Evolutionary conservation across 2,797 vertebrate species (phyloP), one percentile per base, ranked within the genome.

Genomic region (Cottoperca gobio): DNA sequence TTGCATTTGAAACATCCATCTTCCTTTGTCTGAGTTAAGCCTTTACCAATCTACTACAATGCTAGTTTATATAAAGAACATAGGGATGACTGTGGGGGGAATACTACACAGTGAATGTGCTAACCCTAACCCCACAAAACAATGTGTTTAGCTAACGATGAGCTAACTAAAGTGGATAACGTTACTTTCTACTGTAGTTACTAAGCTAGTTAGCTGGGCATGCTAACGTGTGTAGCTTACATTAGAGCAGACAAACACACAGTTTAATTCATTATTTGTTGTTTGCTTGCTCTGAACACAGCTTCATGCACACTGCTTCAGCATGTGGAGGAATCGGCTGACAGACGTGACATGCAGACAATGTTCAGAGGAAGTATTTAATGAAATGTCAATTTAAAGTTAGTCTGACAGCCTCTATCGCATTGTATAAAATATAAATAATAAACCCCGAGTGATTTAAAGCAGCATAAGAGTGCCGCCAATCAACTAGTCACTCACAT

Each of bases 401-500:
- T 26, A 26, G 5, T 35, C n/a, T 12, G 16, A 13, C 33, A 57
- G 28, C 0, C 28, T 48, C 26, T 39, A 19, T 48, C 62, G 21
- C 58, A n/a, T n/a, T 17, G 48, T 35, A 37, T 23, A 4, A 31
- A 4, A 0, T 26, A 21, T n/a, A 49, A 73, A 74, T 1, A 2
- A 53, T 60, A 50, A 78, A 37, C 33, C 39, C 26, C 2, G 3
- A 53, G 42, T 40, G 13, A 50, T 63, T 74, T 40, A 33, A 64
- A 72, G 6, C 17, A 39, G 40, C 13, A 19, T n/a, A 48, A 63
- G n/a, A 63, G 23, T 9, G 19, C 39, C n/a, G 11, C 21, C 45
- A 74, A 71, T 81, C 74, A 73, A 73, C 69, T 45, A 6, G 39
- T 82, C 54, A 17, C 57, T 71, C 73, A 35, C 61, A 28, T 37